Conservation (phyloP, 2,113 vertebrate genomes). For the Martes martes region DNA sequence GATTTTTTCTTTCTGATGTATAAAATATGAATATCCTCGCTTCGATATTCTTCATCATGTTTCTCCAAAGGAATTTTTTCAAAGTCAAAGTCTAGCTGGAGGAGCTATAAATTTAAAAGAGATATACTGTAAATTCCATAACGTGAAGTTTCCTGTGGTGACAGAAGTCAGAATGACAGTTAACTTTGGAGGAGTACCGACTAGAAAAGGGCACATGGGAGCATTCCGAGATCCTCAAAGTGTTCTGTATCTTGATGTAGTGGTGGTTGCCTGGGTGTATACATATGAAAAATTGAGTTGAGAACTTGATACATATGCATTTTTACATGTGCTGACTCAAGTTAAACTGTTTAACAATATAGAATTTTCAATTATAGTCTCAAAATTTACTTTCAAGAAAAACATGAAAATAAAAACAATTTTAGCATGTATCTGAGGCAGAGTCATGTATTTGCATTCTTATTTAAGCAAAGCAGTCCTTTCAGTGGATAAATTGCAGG, state of each 20-base stretch:
- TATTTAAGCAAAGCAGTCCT: not conserved
- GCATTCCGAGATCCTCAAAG: not conserved
- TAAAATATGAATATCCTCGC: constrained; percentile 94
- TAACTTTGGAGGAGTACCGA: not conserved
- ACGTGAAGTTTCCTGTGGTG: not conserved
- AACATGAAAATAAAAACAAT: not conserved
- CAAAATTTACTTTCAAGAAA: constrained; percentile 23
- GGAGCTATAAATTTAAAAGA: constrained; percentile 83
- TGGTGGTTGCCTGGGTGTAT: not conserved
- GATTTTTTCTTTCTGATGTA: constrained; percentile 82
- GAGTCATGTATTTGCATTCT: not conserved
- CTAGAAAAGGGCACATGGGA: not conserved
- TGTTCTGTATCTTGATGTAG: not conserved
- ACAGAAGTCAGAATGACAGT: not conserved
- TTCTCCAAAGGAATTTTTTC: constrained; percentile 89
- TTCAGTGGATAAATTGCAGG: not conserved
- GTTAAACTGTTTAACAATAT: not conserved
- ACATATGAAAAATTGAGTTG: not conserved
- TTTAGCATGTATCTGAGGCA: not conserved
- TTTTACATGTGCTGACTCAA: not conserved
- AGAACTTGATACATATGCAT: not conserved
- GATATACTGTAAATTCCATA: constrained; percentile 8
- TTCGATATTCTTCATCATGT: constrained; percentile 94
- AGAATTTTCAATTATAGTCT: not conserved
- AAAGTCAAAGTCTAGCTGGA: constrained; percentile 89